Evolutionary conservation across 2,113 vertebrate species (phyloP), one percentile per base, ranked within the genome.

Genomic region (Corynorhinus townsendii): DNA sequence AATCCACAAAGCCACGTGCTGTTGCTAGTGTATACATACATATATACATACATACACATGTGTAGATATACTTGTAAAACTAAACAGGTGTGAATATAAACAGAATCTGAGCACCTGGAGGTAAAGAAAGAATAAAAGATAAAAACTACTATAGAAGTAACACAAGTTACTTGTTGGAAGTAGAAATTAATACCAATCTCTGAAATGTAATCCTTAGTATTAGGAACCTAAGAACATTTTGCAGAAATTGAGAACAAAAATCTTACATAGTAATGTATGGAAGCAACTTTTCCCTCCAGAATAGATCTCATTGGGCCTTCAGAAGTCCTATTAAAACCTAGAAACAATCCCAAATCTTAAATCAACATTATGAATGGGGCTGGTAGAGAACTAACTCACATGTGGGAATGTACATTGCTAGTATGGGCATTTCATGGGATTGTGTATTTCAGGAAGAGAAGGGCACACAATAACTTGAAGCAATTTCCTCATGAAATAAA

Each of bases 401-500:
- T 28, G 59, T 62, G 59, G 59, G 59, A 62, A 62, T 62, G 26
- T 62, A 62, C 26, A 62, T 28, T 28, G 10, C 59, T 28, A 62
- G 24, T 11, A 11, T 62, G 59, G 26, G 59, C 26, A 62, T 62
- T 62, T 62, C 10, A 28, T 28, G 59, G 59, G 59, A 62, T 62
- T 86, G 47, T 88, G 3, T 79, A 59, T 93, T 73, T 87, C 45
- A 93, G 40, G 54, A 92, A 96, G 59, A 7, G 12, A 87, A 97
- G 66, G 73, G 88, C 47, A 85, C 91, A 90, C n/a, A 90, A 97
- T 83, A 90, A 86, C 72, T 86, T 4, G n/a, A 56, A 90, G n/a
- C 1, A 11, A 69, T 35, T 83, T 90, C 73, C 73, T 89, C 89
- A 89, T 49, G 83, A 96, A 96, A 97, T 28, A 94, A 95, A 95